Evolutionary conservation across 2,888 invertebrate species (phyloP).

Genomic region (Papilio protenor): DNA sequence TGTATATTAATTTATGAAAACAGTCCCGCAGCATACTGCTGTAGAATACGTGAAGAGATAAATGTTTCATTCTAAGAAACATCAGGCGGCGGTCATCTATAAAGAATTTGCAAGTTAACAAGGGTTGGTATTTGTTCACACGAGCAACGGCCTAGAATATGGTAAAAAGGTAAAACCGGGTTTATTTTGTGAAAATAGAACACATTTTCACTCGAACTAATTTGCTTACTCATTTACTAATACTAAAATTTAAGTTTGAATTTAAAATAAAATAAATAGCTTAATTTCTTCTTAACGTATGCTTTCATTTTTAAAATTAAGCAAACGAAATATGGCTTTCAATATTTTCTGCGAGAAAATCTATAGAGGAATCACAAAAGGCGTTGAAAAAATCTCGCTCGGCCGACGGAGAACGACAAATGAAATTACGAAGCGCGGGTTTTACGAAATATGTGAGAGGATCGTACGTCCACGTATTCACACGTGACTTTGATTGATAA

Average conservation of each 20-base stretch:
- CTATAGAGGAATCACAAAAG: not conserved
- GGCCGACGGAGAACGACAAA: constrained; percentile 9
- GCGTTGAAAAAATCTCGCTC: not conserved
- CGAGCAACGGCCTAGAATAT: not conserved
- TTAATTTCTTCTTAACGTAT: not conserved
- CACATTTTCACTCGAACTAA: not conserved
- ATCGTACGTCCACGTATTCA: constrained; percentile 28
- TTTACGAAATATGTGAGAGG: not conserved
- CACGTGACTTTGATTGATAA: constrained; percentile 42
- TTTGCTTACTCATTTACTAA: not conserved
- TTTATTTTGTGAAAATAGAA: not conserved
- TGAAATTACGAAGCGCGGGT: constrained; percentile 1
- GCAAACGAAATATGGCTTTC: constrained; percentile 17
- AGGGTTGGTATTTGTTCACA: constrained; percentile 3
- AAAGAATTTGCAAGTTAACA: constrained; percentile 7
- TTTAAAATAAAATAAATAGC: not conserved
- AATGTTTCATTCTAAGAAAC: not conserved
- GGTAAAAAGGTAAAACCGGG: not conserved
- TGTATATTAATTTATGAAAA: constrained; percentile 22
- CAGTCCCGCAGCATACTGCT: not conserved
- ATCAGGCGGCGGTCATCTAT: not conserved
- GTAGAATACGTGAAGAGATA: constrained; percentile 1
- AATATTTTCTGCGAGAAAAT: not conserved
- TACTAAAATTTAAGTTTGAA: not conserved
- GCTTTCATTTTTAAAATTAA: not conserved